A percentile compares a stretch with the other conserved stretches of the same genome.
Evolutionary conservation across 2,888 invertebrate genomes (phyloP).

Genomic region (Drosophila atroscutellata): DNA sequence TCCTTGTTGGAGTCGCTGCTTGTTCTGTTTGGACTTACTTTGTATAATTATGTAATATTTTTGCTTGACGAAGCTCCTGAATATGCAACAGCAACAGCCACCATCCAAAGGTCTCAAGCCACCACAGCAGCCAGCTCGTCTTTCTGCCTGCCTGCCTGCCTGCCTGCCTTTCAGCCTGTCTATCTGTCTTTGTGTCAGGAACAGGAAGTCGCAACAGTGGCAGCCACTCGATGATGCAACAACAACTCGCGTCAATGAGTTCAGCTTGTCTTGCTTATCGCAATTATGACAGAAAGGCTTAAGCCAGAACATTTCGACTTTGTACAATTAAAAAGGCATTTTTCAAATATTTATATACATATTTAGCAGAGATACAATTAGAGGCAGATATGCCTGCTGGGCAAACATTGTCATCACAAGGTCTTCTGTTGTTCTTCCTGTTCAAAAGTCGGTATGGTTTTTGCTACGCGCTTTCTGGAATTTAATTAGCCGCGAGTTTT

Average conservation of each 20-base stretch:
- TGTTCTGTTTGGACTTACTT: conserved; percentile 52
- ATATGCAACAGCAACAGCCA: conserved; percentile 62
- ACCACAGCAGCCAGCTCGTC: conserved; percentile 9
- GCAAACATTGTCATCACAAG: conserved; percentile 44
- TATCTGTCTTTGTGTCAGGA: conserved; percentile 39
- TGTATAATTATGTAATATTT: conserved; percentile 78
- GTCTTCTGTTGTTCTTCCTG: not conserved
- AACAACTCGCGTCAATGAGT: conserved; percentile 27
- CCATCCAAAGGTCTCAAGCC: conserved; percentile 16
- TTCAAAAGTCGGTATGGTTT: conserved; percentile 43
- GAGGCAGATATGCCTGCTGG: conserved; percentile 18
- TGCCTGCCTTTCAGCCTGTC: not conserved
- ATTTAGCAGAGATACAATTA: conserved; percentile 41
- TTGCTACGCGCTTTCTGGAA: conserved; percentile 22
- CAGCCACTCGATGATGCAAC: conserved; percentile 46
- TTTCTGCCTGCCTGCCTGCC: not conserved
- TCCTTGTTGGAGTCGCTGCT: conserved; percentile 17
- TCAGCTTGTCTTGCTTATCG: conserved; percentile 23
- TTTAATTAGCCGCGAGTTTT: conserved; percentile 43
- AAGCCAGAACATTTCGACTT: conserved; percentile 63
- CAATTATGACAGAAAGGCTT: conserved; percentile 66
- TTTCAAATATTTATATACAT: conserved; percentile 74
- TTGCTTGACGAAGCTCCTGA: conserved; percentile 59
- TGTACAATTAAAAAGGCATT: conserved; percentile 76
- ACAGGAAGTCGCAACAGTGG: conserved; percentile 50